A percentile compares a stretch with the other conserved stretches of the same genome.
Conservation (phyloP, 2,797 vertebrate species). For the Sebastes nivosus region DNA sequence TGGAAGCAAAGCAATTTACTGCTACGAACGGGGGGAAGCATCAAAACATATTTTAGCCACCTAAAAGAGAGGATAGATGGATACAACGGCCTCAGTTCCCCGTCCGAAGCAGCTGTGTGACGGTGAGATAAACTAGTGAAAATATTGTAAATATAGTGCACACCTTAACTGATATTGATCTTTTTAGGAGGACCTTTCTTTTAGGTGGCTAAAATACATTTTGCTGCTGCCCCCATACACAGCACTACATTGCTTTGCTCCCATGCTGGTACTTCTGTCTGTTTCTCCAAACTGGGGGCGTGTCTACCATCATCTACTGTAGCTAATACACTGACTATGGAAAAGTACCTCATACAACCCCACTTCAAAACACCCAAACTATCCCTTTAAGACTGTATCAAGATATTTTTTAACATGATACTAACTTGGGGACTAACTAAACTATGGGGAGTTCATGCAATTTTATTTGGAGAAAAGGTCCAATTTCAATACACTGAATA, state of each 20-base stretch:
- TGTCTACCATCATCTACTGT: no score
- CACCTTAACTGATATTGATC: neutral
- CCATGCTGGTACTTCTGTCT: no score
- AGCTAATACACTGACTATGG: neutral
- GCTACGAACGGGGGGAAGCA: rapidly evolving
- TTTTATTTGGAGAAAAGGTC: neutral
- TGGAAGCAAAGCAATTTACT: no score
- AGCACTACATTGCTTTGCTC: neutral
- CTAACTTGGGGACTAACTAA: neutral
- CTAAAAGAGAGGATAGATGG: no score
- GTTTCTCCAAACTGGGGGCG: no score
- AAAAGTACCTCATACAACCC: neutral
- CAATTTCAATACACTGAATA: neutral
- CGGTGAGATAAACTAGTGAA: neutral
- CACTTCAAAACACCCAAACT: neutral
- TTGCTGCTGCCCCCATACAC: neutral
- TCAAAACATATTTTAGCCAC: no score
- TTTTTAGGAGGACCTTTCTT: neutral
- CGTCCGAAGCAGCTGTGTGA: neutral
- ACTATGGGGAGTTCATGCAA: neutral
- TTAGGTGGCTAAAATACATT: neutral
- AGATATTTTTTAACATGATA: neutral
- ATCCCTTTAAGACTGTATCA: neutral
- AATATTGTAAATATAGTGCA: neutral
- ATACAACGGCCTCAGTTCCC: no score